Evolutionary conservation across 2,113 vertebrate genomes (phyloP).

Genomic region (Amblyornis subalaris): DNA sequence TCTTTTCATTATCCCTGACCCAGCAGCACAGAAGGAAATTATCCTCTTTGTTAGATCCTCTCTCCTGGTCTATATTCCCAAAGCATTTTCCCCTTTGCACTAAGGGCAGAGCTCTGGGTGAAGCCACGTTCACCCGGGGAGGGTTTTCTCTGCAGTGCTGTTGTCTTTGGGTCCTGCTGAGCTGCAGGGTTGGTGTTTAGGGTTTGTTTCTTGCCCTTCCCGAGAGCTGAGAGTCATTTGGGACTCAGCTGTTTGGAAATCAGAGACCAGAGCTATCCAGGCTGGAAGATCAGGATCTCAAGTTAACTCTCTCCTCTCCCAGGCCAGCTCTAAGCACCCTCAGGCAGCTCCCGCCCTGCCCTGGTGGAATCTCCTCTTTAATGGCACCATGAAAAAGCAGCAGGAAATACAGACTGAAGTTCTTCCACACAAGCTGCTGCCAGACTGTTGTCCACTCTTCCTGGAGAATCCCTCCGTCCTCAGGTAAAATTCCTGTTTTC

Average conservation of each 20-base stretch:
- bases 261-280: neutral
- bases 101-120: neutral
- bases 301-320: neutral
- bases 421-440: neutral
- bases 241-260: neutral
- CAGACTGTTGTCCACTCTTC: neutral
- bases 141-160: neutral
- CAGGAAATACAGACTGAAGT: neutral
- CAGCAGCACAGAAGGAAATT: neutral
- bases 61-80: neutral
- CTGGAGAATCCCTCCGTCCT: accelerated
- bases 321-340: neutral
- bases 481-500: neutral
- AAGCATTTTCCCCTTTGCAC: neutral
- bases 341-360: neutral
- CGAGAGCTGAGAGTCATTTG: neutral
- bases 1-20: neutral
- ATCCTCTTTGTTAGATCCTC: neutral
- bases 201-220: neutral
- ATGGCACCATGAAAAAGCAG: neutral
- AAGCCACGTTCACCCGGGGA: neutral
- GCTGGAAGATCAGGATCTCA: neutral
- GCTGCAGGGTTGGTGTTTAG: neutral
- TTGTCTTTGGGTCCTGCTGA: neutral
- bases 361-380: neutral